Base-by-base conservation (phyloP, 1,140 invertebrate genomes). In the Leptopilina boulardi region DNA sequence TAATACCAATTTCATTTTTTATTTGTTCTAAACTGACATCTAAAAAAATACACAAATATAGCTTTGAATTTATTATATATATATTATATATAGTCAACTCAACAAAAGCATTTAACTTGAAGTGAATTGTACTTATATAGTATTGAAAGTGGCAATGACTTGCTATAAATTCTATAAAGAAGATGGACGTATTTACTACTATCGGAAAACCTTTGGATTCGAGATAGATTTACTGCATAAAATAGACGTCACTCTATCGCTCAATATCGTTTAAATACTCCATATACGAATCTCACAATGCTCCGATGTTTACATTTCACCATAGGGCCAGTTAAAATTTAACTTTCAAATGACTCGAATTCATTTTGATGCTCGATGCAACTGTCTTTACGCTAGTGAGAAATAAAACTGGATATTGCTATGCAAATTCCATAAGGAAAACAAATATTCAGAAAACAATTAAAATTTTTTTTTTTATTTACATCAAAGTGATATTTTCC, bases 241-340 rank as follows among this genome's bases (percentile, higher is more conserved):
- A 66, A 66, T 66, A 66, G 59, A 66, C 59, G 59, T 66, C 59
- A 66, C 13, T 30, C 23, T 11, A 66, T 34, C 23, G 59, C 15
- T 66, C 59, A 23, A 66, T 66, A 66, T 66, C 59, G 59, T 66
- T 66, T 66, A 66, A 66, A 66, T 66, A 66, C 59, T 66, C 59
- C n/a, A n/a, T 30, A 66, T 66, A 66, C 23, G 59, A 66, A 66
- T 66, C 21, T 66, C 23, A 66, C 59, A 30, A 66, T 66, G 59
- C 59, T 66, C 26, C 21, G 26, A n/a, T 66, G 59, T 66, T 66
- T 66, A 66, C 59, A 30, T 30, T 66, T 66, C 59, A 66, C 59
- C 59, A 66, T 30, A 66, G 26, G 59, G 21, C 59, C 59, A 66
- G 23, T 66, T 66, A 66, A 66, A 51, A 66, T 66, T 66, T 66